Percentiles rank a stretch among this genome's conserved stretches.
phyloP scores from a whole-genome alignment of 1,140 invertebrate genomes.

The Aporrectodea caliginosa region DNA sequence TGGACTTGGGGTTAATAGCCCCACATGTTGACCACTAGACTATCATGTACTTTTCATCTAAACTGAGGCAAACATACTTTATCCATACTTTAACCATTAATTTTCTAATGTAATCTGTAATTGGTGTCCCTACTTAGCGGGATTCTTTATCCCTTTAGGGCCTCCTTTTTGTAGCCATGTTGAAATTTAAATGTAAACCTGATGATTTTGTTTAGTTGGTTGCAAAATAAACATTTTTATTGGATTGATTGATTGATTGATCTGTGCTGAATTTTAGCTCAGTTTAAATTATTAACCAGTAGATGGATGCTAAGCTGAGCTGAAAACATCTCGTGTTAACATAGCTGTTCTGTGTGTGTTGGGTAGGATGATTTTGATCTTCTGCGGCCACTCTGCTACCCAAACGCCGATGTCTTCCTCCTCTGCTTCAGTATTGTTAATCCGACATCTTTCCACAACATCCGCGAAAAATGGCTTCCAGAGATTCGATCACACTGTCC shows the following conservation, averaged over 20 bases:
- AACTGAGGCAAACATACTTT: too few relatives aligned
- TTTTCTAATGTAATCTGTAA: too few relatives aligned
- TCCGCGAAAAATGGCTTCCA: slow-evolving; percentile 41
- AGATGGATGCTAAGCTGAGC: too few relatives aligned
- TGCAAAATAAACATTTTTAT: not conserved
- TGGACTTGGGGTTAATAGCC: too few relatives aligned
- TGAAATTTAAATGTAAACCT: not conserved
- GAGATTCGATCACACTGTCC: slow-evolving; percentile 76
- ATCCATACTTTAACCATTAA: too few relatives aligned
- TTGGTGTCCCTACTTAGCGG: too few relatives aligned
- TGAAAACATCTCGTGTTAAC: not conserved
- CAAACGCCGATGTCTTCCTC: slow-evolving; percentile 84
- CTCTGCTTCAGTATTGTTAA: slow-evolving; percentile 88
- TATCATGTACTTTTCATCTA: too few relatives aligned
- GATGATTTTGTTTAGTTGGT: not conserved
- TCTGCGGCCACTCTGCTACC: slow-evolving; percentile 53
- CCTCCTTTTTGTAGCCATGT: too few relatives aligned
- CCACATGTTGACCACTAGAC: too few relatives aligned
- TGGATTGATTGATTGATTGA: not conserved
- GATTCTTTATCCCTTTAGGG: too few relatives aligned
- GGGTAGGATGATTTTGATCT: slow-evolving; percentile 56
- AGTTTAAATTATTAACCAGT: not conserved
- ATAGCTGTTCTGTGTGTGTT: not conserved
- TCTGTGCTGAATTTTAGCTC: not conserved
- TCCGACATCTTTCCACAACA: slow-evolving; percentile 66